Percentiles rank a stretch among this genome's conserved stretches.
Conservation (phyloP, 2,797 vertebrate species). For the Emydoidea blandingii region DNA sequence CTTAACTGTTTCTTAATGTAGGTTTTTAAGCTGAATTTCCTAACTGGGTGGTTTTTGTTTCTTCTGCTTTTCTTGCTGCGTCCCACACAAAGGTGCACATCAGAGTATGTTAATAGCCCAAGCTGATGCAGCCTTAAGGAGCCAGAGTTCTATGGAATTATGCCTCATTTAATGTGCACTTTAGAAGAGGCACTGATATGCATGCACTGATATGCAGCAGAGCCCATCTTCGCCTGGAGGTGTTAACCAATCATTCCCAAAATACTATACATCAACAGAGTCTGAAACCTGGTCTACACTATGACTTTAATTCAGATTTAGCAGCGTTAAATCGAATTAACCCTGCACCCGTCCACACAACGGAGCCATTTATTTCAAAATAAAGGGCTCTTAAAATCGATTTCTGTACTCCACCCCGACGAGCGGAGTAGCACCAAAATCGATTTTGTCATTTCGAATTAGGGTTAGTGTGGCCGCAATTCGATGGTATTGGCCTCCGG, state of each 20-base stretch:
- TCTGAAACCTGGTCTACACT: no score
- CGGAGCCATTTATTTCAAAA: no score
- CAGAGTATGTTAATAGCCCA: neutral
- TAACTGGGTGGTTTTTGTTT: neutral
- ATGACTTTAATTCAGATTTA: no score
- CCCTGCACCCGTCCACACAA: no score
- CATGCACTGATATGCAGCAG: neutral
- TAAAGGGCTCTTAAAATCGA: no score
- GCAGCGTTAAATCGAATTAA: no score
- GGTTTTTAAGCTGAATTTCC: neutral
- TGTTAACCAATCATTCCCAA: neutral
- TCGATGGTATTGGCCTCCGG: no score
- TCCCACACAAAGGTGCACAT: slow-evolving; percentile 3
- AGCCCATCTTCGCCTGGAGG: neutral
- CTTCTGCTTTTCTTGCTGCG: neutral
- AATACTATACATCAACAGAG: neutral
- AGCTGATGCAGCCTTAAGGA: neutral
- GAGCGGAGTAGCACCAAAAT: no score
- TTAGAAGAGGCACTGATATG: neutral
- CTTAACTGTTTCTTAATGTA: neutral
- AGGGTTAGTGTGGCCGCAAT: no score
- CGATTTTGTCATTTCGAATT: no score
- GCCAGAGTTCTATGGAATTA: neutral
- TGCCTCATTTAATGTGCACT: neutral
- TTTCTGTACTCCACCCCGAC: no score